These are phyloP conservation scores for Nasonia longicornis DNA, from an alignment of 1,140 invertebrate genomes.

Conservation along the genomic window DNA sequence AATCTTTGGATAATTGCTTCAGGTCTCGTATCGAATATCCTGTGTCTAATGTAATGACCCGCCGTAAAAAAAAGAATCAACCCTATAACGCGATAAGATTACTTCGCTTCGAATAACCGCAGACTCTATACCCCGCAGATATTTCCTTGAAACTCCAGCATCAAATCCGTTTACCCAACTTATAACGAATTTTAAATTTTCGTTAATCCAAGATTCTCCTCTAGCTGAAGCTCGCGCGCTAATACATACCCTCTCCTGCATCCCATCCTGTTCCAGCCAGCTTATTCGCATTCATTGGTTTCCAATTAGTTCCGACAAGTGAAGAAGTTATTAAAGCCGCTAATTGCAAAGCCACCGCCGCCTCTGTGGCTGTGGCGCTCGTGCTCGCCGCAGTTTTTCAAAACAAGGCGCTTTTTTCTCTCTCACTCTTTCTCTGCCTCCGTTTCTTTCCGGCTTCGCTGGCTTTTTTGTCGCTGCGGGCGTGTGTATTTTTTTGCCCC, in stretches of 20 bases:
- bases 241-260: too few species aligned
- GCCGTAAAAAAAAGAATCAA: background rate
- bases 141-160: too few species aligned
- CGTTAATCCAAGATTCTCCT: background rate
- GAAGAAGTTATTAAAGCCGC: constrained; percentile 61
- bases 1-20: background rate
- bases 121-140: too few species aligned
- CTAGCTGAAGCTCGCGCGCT: too few species aligned
- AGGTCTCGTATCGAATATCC: background rate
- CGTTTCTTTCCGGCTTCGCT: background rate
- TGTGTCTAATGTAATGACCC: background rate
- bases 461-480: background rate
- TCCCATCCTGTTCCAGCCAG: background rate
- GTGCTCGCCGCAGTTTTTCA: background rate
- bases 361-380: background rate
- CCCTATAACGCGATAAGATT: too few species aligned
- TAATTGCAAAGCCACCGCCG: constrained; percentile 57
- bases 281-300: constrained; percentile 65
- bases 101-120: too few species aligned
- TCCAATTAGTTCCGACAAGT: constrained; percentile 65
- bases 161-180: too few species aligned
- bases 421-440: background rate
- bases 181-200: too few species aligned
- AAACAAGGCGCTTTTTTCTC: background rate
- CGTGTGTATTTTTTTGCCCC: constrained; percentile 30